Evolutionary conservation across 2,888 invertebrate genomes (phyloP).

Genomic region (Agapostemon virescens): DNA sequence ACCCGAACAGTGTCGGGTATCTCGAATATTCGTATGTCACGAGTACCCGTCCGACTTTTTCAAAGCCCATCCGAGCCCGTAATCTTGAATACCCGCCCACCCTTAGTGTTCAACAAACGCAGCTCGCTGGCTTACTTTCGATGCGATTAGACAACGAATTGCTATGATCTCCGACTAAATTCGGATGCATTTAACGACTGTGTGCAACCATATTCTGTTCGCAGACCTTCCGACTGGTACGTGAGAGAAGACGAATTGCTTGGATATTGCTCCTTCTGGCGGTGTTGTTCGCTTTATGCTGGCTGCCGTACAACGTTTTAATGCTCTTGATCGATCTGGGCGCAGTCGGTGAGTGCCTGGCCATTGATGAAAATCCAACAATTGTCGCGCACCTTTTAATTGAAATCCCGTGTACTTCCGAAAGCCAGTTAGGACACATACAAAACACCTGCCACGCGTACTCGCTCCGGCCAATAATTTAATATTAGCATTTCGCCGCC

Average conservation of each 20-base stretch:
- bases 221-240: conserved; percentile 85
- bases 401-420: conserved; percentile 21
- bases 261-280: conserved; percentile 88
- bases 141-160: conserved; percentile 30
- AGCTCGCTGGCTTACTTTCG: too few relatives aligned
- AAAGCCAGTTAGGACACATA: not conserved
- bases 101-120: too few relatives aligned
- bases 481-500: too few relatives aligned
- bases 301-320: conserved; percentile 89
- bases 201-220: conserved; percentile 44
- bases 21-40: too few relatives aligned
- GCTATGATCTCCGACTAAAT: conserved; percentile 28
- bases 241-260: conserved; percentile 87
- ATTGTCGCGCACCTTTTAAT: conserved; percentile 23
- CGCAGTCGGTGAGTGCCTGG: conserved; percentile 70
- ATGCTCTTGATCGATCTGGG: conserved; percentile 85
- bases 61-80: too few relatives aligned
- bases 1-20: too few relatives aligned
- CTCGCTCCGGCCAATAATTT: not conserved
- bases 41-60: too few relatives aligned
- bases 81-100: too few relatives aligned
- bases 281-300: conserved; percentile 88
- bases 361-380: conserved; percentile 1
- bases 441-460: not conserved
- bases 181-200: not conserved